These are phyloP conservation scores for Anthrax anthrax DNA, from an alignment of 2,888 invertebrate genomes.

Conservation along the genomic window DNA sequence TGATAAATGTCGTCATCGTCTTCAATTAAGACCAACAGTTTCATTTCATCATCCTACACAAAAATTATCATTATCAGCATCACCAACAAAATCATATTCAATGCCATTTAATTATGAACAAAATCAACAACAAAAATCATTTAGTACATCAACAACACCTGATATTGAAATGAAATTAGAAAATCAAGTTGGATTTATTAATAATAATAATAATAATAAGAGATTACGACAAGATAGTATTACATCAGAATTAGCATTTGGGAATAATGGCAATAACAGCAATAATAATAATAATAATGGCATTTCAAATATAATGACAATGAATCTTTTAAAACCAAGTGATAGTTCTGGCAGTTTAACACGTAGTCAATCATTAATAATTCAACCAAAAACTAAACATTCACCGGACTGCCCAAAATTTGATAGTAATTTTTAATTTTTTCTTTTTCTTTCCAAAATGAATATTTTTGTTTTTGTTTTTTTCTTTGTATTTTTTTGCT, in stretches of 20 bases:
- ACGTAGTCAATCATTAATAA: slow-evolving; percentile 9
- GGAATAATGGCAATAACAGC: neutral
- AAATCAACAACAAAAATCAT: too few species aligned
- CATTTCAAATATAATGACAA: neutral
- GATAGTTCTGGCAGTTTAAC: slow-evolving; percentile 8
- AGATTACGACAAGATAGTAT: neutral
- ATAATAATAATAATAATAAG: too few species aligned
- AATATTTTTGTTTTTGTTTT: too few species aligned
- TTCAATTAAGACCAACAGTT: neutral
- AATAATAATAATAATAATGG: neutral
- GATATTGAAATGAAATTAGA: too few species aligned
- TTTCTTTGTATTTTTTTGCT: too few species aligned
- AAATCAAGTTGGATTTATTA: too few species aligned
- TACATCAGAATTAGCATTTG: neutral
- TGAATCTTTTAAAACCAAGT: neutral
- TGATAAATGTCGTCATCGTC: neutral
- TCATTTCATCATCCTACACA: neutral
- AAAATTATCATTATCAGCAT: neutral
- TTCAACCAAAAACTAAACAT: slow-evolving; percentile 9
- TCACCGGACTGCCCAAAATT: slow-evolving; percentile 10
- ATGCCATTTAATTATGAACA: too few species aligned
- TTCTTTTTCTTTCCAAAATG: too few species aligned
- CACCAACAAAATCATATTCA: neutral
- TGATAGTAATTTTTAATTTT: slow-evolving; percentile 10
- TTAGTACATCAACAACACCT: too few species aligned